Percentiles rank a stretch among this genome's conserved stretches.
These are phyloP conservation scores for Anseranas semipalmata DNA, from an alignment of 2,113 vertebrate genomes.

Conservation along the genomic window DNA sequence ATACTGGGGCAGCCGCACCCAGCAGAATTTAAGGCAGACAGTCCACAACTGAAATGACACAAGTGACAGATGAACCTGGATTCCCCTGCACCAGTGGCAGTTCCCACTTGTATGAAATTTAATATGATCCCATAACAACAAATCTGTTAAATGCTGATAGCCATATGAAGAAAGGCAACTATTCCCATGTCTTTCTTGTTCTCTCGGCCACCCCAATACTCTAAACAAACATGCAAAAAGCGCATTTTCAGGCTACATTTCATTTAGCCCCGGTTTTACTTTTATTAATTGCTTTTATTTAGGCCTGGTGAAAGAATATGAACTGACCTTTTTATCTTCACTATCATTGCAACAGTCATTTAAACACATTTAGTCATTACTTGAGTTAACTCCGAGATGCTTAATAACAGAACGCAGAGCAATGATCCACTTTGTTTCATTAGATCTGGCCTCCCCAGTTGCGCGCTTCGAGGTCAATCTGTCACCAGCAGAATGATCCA, in stretches of 20 bases:
- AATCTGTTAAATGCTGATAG: background rate
- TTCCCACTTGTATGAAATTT: background rate
- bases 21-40: background rate
- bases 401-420: background rate
- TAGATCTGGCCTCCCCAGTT: background rate
- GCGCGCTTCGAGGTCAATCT: background rate
- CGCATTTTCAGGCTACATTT: background rate
- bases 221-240: background rate
- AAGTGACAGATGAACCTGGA: background rate
- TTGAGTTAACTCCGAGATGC: background rate
- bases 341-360: background rate
- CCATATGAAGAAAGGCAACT: background rate
- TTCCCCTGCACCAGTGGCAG: background rate
- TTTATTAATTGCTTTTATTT: background rate
- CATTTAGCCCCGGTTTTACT: background rate
- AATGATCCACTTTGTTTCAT: slow-evolving; percentile 7
- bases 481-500: background rate
- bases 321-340: background rate
- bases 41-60: background rate
- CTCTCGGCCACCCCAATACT: background rate
- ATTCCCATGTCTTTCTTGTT: background rate
- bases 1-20: background rate
- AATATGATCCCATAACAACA: background rate
- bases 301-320: background rate
- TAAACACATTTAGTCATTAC: slow-evolving; percentile 20